phyloP scores from a whole-genome alignment of 2,888 invertebrate genomes.

The Lithodes maja region DNA sequence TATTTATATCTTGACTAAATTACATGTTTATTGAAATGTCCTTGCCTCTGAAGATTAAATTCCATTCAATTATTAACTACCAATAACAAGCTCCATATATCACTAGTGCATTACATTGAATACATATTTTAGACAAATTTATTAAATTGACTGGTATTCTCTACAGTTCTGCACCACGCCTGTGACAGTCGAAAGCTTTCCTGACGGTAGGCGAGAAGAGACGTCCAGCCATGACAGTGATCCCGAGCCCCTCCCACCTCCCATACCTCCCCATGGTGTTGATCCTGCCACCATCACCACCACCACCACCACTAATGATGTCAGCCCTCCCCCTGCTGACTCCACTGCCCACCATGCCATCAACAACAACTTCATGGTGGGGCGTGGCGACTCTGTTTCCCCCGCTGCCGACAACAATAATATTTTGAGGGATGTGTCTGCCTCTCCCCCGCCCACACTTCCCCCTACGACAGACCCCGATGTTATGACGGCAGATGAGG shows the following conservation, averaged over 20 bases:
- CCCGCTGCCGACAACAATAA: conserved; percentile 12
- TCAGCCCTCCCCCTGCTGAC: neutral
- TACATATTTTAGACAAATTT: too few relatives aligned
- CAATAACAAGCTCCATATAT: too few relatives aligned
- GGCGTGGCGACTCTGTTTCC: conserved; percentile 10
- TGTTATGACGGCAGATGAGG: conserved; percentile 55
- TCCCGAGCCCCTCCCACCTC: conserved; percentile 55
- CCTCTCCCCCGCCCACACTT: neutral
- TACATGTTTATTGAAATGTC: too few relatives aligned
- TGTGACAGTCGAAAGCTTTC: conserved; percentile 45
- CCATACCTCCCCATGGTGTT: conserved; percentile 53
- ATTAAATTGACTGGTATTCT: too few relatives aligned
- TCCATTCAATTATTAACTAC: too few relatives aligned
- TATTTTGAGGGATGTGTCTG: neutral
- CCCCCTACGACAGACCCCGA: conserved; percentile 44
- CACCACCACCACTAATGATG: neutral
- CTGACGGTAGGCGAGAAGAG: conserved; percentile 7
- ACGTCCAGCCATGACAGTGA: conserved; percentile 52
- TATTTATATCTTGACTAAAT: too few relatives aligned
- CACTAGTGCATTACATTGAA: too few relatives aligned
- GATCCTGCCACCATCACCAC: conserved; percentile 26
- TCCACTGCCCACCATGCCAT: conserved; percentile 2
- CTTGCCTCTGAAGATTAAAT: too few relatives aligned
- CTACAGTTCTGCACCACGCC: conserved; percentile 60
- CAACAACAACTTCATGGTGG: neutral